Evolutionary conservation across 2,888 invertebrate species (phyloP).

Genomic region (Plutella xylostella): DNA sequence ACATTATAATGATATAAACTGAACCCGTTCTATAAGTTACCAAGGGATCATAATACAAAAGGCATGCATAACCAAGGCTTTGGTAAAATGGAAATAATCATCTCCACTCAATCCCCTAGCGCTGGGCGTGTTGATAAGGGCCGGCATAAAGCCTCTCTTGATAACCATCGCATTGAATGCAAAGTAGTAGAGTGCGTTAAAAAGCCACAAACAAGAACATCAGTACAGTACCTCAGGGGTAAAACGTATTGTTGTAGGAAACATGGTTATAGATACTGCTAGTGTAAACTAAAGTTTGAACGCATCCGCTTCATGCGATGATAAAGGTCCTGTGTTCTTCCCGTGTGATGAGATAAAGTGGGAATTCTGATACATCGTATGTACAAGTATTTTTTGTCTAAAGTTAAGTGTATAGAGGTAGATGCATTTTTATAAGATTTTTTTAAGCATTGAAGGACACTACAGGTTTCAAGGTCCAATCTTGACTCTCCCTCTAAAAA

Average conservation of each 20-base stretch:
- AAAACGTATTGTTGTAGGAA: neutral
- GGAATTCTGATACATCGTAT: too few relatives aligned
- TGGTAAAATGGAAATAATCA: slow-evolving; percentile 8
- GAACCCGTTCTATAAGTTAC: neutral
- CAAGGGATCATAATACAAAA: neutral
- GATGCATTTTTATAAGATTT: too few relatives aligned
- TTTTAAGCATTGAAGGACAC: too few relatives aligned
- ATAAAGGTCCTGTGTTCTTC: too few relatives aligned
- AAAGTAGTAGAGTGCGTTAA: slow-evolving; percentile 18
- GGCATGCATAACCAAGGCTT: neutral
- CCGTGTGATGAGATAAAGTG: too few relatives aligned
- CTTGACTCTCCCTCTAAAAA: neutral
- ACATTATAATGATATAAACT: neutral
- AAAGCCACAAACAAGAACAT: slow-evolving; percentile 3
- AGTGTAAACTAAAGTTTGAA: too few relatives aligned
- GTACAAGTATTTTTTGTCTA: too few relatives aligned
- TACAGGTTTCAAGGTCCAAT: too few relatives aligned
- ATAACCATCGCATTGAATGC: slow-evolving; percentile 36
- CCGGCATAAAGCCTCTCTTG: slow-evolving; percentile 19
- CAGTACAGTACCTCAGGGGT: neutral
- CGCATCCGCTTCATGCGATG: too few relatives aligned
- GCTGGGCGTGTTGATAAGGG: slow-evolving; percentile 18
- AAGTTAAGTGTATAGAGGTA: too few relatives aligned
- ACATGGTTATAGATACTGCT: too few relatives aligned
- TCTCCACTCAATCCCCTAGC: slow-evolving; percentile 10